A percentile compares a stretch with the other conserved stretches of the same genome.
Conservation (phyloP, 2,113 vertebrate species). For the Marmota monax region DNA sequence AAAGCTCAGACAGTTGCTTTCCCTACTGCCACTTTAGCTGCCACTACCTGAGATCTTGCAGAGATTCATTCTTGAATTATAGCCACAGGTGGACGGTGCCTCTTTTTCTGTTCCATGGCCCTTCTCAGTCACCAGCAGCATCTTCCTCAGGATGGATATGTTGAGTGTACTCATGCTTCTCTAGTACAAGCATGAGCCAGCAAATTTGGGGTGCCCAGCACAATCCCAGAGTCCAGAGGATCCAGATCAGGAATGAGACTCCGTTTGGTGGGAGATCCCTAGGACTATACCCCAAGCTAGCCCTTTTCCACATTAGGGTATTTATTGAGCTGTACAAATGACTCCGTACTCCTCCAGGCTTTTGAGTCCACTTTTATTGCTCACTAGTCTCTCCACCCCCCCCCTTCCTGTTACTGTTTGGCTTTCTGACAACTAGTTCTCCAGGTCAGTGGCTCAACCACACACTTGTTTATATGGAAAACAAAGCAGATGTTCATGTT, state of each 20-base stretch:
- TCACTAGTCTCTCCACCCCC: neutral
- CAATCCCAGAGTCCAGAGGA: neutral
- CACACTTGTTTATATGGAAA: constrained; percentile 65
- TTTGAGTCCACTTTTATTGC: neutral
- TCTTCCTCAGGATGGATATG: neutral
- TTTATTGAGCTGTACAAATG: constrained; percentile 10
- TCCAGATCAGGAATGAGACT: constrained; percentile 26
- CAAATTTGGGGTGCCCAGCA: neutral
- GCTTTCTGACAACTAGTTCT: constrained; percentile 34
- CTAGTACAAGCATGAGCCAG: no score
- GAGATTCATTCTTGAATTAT: constrained; percentile 16
- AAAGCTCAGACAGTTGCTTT: constrained; percentile 14
- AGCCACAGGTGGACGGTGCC: neutral
- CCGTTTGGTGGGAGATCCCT: neutral
- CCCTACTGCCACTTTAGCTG: neutral
- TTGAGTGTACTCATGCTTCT: neutral
- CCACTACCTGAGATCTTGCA: neutral
- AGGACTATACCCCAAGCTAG: neutral
- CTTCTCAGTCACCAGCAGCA: constrained; percentile 27
- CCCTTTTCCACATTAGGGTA: neutral
- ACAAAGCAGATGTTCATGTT: constrained; percentile 60
- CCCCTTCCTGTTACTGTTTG: constrained; percentile 57
- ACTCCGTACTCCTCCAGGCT: neutral
- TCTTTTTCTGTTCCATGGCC: neutral
- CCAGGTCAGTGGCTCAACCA: neutral